phyloP scores from a whole-genome alignment of 2,888 invertebrate species.

The Eupithecia tripunctaria region DNA sequence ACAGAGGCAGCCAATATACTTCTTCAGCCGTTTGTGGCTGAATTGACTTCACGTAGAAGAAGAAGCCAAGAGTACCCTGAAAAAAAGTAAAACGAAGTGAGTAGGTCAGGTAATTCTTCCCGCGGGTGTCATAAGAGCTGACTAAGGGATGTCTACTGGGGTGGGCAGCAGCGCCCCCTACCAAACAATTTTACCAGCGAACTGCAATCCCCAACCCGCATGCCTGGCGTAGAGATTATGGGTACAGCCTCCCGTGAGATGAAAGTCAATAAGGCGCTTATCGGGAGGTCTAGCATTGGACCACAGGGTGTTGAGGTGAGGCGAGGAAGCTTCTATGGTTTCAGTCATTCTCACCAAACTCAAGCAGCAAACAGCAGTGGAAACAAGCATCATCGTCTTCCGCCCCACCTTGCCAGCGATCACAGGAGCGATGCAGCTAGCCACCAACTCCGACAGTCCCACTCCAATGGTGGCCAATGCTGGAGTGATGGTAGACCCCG shows the following conservation, averaged over 20 bases:
- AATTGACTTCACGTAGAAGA: background rate
- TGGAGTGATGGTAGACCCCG: constrained; percentile 51
- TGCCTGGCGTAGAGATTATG: too few relatives aligned
- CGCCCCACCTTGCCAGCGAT: constrained; percentile 57
- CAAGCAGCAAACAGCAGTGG: constrained; percentile 51
- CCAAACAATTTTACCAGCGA: too few relatives aligned
- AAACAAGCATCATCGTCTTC: constrained; percentile 50
- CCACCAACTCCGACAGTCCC: constrained; percentile 50
- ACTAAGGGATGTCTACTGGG: too few relatives aligned
- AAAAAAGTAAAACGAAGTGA: background rate
- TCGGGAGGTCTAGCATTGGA: too few relatives aligned
- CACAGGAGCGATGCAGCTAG: constrained; percentile 51
- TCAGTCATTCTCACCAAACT: constrained; percentile 52
- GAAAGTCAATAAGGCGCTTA: too few relatives aligned
- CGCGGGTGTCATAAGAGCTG: background rate
- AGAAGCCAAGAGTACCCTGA: background rate
- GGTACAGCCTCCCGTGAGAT: too few relatives aligned
- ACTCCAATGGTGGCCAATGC: constrained; percentile 56
- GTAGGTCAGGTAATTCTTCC: background rate
- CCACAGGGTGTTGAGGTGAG: background rate
- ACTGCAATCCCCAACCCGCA: too few relatives aligned
- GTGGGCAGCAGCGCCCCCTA: too few relatives aligned
- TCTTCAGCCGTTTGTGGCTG: background rate
- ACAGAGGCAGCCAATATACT: background rate
- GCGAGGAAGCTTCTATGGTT: background rate